A percentile compares a stretch with the other conserved stretches of the same genome.
Evolutionary conservation across 2,888 invertebrate genomes (phyloP).

Genomic region (Agonopterix heracliana): DNA sequence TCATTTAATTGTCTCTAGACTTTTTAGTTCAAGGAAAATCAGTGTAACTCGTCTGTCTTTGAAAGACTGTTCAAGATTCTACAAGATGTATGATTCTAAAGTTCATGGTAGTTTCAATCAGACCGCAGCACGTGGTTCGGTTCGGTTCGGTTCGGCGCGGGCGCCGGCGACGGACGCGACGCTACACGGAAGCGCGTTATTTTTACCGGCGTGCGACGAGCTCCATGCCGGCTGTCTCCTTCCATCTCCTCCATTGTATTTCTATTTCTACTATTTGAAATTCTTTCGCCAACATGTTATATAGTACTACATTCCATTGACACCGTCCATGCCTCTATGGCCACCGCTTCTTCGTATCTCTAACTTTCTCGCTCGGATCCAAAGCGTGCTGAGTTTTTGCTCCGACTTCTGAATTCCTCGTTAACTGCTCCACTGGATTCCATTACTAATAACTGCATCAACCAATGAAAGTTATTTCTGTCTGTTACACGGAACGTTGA

Average conservation of each 20-base stretch:
- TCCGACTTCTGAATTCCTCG: background rate
- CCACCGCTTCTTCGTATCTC: background rate
- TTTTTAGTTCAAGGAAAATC: no score
- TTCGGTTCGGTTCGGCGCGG: background rate
- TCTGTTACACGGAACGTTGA: no score
- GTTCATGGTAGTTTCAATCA: background rate
- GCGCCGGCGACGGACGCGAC: slow-evolving; percentile 1
- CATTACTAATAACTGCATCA: slow-evolving; percentile 5
- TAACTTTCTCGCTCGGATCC: slow-evolving; percentile 9
- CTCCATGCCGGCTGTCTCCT: slow-evolving; percentile 4
- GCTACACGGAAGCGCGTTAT: slow-evolving; percentile 29
- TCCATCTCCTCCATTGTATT: slow-evolving; percentile 23
- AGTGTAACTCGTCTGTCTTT: no score
- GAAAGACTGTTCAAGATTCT: no score
- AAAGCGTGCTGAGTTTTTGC: slow-evolving; percentile 6
- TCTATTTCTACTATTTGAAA: slow-evolving; percentile 18
- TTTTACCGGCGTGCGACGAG: slow-evolving; percentile 28
- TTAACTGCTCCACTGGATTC: background rate
- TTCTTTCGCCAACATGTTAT: slow-evolving; percentile 1
- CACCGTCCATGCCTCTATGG: background rate
- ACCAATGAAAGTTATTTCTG: no score
- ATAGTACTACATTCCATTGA: slow-evolving; percentile 5
- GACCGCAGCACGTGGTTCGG: background rate
- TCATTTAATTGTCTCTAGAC: no score
- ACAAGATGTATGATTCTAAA: no score